A percentile compares a stretch with the other conserved stretches of the same genome.
Evolutionary conservation across 1,140 invertebrate species (phyloP).

Genomic region (Amphibalanus amphitrite): DNA sequence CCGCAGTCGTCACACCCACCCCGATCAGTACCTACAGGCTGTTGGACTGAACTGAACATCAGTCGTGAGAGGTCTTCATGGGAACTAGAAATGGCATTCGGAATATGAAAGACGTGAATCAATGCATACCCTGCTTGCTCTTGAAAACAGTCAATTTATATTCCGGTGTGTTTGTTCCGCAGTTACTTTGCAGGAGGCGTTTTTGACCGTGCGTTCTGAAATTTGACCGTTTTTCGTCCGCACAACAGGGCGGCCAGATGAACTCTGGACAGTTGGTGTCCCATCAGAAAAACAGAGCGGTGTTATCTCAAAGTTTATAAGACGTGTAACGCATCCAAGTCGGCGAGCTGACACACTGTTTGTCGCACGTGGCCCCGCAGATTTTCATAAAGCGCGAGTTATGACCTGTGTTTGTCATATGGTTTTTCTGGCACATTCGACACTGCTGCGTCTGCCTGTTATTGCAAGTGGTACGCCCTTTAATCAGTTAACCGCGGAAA

Average conservation of each 20-base stretch:
- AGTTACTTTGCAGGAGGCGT: too few relatives aligned
- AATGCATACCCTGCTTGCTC: too few relatives aligned
- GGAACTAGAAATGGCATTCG: too few relatives aligned
- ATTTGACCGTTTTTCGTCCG: too few relatives aligned
- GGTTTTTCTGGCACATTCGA: background rate
- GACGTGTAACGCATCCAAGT: background rate
- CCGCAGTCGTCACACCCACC: background rate
- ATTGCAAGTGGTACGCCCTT: background rate
- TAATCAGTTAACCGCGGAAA: background rate
- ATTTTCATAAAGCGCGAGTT: background rate
- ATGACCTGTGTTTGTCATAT: slow-evolving; percentile 1
- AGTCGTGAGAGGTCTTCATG: too few relatives aligned
- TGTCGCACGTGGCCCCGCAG: background rate
- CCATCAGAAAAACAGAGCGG: background rate
- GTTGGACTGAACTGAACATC: too few relatives aligned
- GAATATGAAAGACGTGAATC: too few relatives aligned
- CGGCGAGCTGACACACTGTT: background rate
- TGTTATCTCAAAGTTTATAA: slow-evolving; percentile 1
- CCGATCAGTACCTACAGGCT: too few relatives aligned
- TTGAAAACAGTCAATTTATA: too few relatives aligned
- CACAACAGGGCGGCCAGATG: too few relatives aligned
- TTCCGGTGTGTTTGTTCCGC: too few relatives aligned
- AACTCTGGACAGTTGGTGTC: background rate
- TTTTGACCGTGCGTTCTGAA: too few relatives aligned
- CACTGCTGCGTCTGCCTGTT: background rate